Conservation (phyloP, 2,888 invertebrate genomes). For the Troilus luridus region DNA sequence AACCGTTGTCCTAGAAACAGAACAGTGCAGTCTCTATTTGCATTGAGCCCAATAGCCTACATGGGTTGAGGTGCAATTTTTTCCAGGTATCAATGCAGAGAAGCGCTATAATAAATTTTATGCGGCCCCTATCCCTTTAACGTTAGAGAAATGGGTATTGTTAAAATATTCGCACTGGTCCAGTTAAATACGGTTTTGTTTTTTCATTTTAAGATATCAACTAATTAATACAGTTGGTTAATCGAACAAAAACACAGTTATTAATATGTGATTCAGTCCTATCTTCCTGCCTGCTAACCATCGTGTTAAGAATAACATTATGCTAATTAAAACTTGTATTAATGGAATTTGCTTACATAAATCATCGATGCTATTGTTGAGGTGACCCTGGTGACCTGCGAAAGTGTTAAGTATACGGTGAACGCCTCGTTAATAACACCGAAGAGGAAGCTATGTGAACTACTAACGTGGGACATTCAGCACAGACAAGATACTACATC, state of each 20-base stretch:
- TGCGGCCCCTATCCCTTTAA: too few relatives aligned
- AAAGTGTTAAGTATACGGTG: neutral
- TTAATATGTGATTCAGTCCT: neutral
- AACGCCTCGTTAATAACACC: neutral
- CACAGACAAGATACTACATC: neutral
- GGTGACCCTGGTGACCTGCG: neutral
- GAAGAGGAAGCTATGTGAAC: neutral
- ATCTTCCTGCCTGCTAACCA: neutral
- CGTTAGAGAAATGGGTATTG: too few relatives aligned
- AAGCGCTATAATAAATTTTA: too few relatives aligned
- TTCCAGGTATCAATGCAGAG: too few relatives aligned
- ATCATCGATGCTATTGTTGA: constrained; percentile 7
- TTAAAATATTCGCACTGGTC: neutral
- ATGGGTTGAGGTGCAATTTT: too few relatives aligned
- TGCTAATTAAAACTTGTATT: neutral
- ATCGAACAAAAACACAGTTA: neutral
- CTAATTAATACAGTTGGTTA: neutral
- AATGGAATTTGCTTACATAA: constrained; percentile 1
- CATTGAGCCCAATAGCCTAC: too few relatives aligned
- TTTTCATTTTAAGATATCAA: neutral
- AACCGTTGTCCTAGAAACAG: too few relatives aligned
- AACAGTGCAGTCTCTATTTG: too few relatives aligned
- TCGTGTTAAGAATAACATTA: neutral
- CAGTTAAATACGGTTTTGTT: neutral
- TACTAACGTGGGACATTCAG: neutral